phyloP scores from a whole-genome alignment of 2,888 invertebrate genomes.

The Myopa tessellatipennis region DNA sequence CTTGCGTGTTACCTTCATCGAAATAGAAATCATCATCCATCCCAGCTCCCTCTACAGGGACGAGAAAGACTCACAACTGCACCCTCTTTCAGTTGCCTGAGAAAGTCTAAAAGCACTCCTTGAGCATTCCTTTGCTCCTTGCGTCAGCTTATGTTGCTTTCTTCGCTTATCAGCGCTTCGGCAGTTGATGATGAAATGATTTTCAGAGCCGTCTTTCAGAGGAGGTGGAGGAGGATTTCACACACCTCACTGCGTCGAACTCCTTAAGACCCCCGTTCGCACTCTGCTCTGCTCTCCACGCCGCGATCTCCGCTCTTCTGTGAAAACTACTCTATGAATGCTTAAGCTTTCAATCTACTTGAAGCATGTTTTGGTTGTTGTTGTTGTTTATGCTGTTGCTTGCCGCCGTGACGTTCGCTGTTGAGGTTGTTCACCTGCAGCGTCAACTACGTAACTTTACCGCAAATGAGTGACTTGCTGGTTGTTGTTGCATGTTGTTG shows the following conservation, averaged over 20 bases:
- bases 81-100: neutral
- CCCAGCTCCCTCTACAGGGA: neutral
- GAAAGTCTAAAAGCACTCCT: neutral
- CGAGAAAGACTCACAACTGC: neutral
- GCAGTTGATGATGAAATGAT: neutral
- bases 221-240: neutral
- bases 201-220: neutral
- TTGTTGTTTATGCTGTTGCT: conserved; percentile 9
- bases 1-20: conserved; percentile 9
- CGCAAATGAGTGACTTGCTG: neutral
- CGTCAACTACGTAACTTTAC: neutral
- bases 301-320: neutral
- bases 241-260: neutral
- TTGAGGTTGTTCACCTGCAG: neutral
- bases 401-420: neutral
- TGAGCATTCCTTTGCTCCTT: conserved; percentile 6
- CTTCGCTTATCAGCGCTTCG: conserved; percentile 18
- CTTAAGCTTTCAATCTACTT: neutral
- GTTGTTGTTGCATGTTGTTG: conserved; percentile 8
- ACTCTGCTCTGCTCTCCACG: neutral
- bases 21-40: neutral
- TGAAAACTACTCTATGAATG: neutral
- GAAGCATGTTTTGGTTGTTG: neutral
- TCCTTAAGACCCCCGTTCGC: too few relatives aligned
- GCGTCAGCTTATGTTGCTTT: conserved; percentile 5